Evolutionary conservation across 2,113 vertebrate species (phyloP), one percentile per base, ranked within the genome.

Genomic region (Stomatorhinus ivindoensis): DNA sequence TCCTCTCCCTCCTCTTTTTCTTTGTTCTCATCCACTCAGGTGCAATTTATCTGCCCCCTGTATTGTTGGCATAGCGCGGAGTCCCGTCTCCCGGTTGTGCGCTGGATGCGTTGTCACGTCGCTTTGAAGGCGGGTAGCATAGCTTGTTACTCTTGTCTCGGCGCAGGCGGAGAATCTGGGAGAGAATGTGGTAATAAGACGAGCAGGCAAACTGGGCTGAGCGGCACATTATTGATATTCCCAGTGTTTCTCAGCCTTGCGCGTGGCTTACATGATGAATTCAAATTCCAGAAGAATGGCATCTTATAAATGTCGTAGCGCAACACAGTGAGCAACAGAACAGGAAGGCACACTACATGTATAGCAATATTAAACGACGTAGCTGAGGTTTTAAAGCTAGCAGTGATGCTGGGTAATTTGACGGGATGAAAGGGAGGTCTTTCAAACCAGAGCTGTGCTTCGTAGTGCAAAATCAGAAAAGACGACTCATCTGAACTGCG

Each of bases 191-290:
- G 48, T 35, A 53, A 87, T 51, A 19, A 87, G 85, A 55, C 7
- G 85, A 39, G 47, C 50, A 19, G 47, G 46, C 27, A 55, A 55
- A 53, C 17, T 5, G 47, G 35, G n/a, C 50, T 7, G 85, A 53
- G 39, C n/a, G 7, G 47, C 85, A 55, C 50, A 15, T 87, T 53
- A 55, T 87, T 87, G 47, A 87, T 87, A 87, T 87, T 53, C 85
- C 31, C 47, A 39, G 47, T 47, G 50, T 53, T 35, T 87, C 47
- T 55, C 50, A 39, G n/a, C n/a, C 50, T 39, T 17, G 27, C n/a
- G 27, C 50, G 5, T 3, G 19, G 39, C 24, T 47, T 19, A 42
- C 73, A 42, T 39, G 35, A 42, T 15, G 5, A 80, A 80, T 42
- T 50, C 83, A 47, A 27, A 86, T 86, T n/a, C 83, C 44, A 3